phyloP scores from a whole-genome alignment of 2,888 invertebrate species.

The Andrena chrysosceles region DNA sequence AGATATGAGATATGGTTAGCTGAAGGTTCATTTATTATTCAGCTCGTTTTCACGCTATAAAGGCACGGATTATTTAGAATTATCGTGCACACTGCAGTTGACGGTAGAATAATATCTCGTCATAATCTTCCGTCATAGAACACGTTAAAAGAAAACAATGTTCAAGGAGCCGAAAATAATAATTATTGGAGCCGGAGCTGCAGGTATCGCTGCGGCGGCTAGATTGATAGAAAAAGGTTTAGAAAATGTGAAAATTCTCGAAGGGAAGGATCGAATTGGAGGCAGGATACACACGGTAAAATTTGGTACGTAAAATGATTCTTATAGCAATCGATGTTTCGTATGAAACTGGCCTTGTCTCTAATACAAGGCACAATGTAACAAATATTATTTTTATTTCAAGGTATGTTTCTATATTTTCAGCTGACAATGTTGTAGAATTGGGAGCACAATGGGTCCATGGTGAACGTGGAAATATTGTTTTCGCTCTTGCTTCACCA shows the following conservation, averaged over 20 bases:
- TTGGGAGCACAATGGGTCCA: constrained; percentile 93
- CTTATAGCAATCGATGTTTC: background rate
- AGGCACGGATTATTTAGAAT: no score
- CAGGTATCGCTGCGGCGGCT: constrained; percentile 87
- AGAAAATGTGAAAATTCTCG: constrained; percentile 85
- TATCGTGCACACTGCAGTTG: background rate
- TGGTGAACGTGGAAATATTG: constrained; percentile 88
- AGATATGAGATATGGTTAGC: constrained; percentile 4
- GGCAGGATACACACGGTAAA: constrained; percentile 85
- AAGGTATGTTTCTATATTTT: constrained; percentile 17
- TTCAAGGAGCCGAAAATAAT: constrained; percentile 81
- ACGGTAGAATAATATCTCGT: background rate
- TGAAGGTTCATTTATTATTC: background rate
- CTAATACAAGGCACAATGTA: background rate
- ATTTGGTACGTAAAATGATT: constrained; percentile 81
- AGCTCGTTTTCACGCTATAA: no score
- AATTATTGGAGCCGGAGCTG: constrained; percentile 87
- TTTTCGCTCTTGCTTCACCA: constrained; percentile 86
- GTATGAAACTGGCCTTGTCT: background rate
- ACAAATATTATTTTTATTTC: background rate
- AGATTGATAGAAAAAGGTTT: constrained; percentile 85
- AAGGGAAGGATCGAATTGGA: constrained; percentile 85
- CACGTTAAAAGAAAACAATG: constrained; percentile 59
- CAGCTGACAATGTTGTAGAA: constrained; percentile 87
- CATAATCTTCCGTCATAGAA: background rate